Evolutionary conservation across 23 tunicate genomes (phyloP).

Genomic region (Halocynthia aurantium): DNA sequence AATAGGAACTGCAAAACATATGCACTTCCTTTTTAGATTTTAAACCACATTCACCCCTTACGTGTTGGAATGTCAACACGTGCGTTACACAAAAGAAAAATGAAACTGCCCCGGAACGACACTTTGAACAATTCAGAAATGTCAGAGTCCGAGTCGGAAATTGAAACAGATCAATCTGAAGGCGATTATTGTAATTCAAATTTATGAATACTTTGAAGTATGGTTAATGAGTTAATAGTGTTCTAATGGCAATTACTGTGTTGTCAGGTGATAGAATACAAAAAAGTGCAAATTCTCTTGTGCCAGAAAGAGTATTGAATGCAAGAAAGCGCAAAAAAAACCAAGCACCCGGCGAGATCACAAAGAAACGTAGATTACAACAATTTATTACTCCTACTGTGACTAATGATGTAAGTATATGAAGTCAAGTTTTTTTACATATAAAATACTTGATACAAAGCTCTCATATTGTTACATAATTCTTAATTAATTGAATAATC

Average conservation of each 20-base stretch:
- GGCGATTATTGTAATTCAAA: constrained; percentile 16
- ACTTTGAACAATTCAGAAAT: constrained; percentile 6
- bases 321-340: constrained; percentile 11
- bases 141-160: constrained; percentile 64
- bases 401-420: background rate
- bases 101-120: background rate
- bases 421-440: background rate
- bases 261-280: constrained; percentile 13
- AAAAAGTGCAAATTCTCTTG: background rate
- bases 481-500: background rate
- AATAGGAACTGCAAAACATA: no score
- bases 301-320: constrained; percentile 7
- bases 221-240: no score
- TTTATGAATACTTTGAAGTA: no score
- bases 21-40: background rate
- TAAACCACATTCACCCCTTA: background rate
- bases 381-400: background rate
- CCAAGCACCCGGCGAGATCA: background rate
- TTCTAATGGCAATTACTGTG: background rate
- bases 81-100: background rate
- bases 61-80: background rate
- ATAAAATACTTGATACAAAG: no score
- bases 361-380: background rate
- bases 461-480: background rate
- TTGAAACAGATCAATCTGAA: constrained; percentile 35